A percentile compares a stretch with the other conserved stretches of the same genome.
phyloP scores from a whole-genome alignment of 2,797 vertebrate genomes.

The Champsocephalus esox region DNA sequence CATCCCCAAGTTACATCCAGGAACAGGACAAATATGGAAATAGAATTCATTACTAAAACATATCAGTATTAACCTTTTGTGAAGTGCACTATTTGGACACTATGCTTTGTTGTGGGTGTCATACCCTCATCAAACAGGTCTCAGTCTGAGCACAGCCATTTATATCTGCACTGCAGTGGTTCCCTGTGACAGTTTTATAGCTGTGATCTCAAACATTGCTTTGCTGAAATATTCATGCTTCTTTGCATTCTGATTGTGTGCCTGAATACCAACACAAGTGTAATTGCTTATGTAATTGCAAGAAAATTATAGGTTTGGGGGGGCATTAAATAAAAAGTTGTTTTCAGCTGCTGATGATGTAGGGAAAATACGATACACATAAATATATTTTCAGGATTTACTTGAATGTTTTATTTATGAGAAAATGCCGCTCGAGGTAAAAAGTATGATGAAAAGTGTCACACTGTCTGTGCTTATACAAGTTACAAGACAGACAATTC shows the following conservation, averaged over 20 bases:
- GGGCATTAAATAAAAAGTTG: constrained; percentile 25
- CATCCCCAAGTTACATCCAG: constrained; percentile 50
- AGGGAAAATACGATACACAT: constrained; percentile 1
- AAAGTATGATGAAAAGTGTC: background rate
- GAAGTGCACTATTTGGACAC: constrained; percentile 60
- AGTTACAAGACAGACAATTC: constrained; percentile 43
- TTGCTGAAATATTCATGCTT: constrained; percentile 69
- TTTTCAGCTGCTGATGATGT: constrained; percentile 17
- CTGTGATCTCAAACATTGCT: constrained; percentile 53
- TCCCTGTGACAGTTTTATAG: constrained; percentile 14
- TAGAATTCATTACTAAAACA: constrained; percentile 82
- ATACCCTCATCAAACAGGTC: constrained; percentile 12
- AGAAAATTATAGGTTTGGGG: constrained; percentile 51
- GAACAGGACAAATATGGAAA: constrained; percentile 77
- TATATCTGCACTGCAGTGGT: constrained; percentile 19
- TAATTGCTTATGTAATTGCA: constrained; percentile 71
- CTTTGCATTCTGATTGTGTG: constrained; percentile 49
- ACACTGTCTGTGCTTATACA: constrained; percentile 7
- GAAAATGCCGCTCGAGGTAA: background rate
- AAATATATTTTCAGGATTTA: constrained; percentile 15
- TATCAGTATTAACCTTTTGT: constrained; percentile 78
- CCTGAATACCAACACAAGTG: constrained; percentile 34
- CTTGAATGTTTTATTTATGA: constrained; percentile 9
- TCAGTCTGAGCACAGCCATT: constrained; percentile 45
- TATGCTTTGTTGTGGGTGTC: constrained; percentile 65